Evolutionary conservation across 37 sponge, comb jelly and placozoan genomes (phyloP).

Genomic region (Aplysina aerophoba): DNA sequence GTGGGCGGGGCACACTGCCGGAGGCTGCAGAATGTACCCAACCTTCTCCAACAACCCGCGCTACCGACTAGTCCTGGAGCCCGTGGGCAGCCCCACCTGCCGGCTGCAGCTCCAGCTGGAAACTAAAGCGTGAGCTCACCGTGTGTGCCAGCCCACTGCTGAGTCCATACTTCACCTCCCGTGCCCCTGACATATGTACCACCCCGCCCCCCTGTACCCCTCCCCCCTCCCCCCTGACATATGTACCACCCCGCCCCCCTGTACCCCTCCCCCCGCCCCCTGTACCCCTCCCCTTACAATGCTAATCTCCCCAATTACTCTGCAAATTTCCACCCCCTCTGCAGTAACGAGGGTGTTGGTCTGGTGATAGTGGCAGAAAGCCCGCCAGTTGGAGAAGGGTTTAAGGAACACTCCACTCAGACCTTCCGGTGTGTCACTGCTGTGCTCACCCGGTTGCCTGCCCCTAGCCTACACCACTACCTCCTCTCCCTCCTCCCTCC

Average conservation of each 20-base stretch:
- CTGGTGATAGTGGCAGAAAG: constrained; percentile 27
- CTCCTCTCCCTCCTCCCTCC: neutral
- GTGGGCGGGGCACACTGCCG: constrained; percentile 62
- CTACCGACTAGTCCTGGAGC: constrained; percentile 36
- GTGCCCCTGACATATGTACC: no score
- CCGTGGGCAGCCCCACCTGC: constrained; percentile 8
- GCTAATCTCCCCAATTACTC: constrained; percentile 7
- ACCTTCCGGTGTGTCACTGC: constrained; percentile 20
- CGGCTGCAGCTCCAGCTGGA: constrained; percentile 43
- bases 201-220: neutral
- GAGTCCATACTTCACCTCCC: no score
- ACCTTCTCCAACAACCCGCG: constrained; percentile 60
- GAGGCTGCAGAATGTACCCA: constrained; percentile 64
- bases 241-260: neutral
- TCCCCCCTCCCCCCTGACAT: no score
- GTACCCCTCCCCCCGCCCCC: no score
- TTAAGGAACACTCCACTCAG: constrained; percentile 17
- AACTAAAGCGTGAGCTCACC: constrained; percentile 5
- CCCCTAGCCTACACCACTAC: neutral
- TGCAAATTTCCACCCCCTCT: no score
- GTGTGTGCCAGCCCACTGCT: no score
- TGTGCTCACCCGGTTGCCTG: neutral
- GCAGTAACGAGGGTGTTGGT: constrained; percentile 28
- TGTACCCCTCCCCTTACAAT: neutral
- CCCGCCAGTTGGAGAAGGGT: neutral